phyloP scores from a whole-genome alignment of 2,113 vertebrate species.

The Poeciliopsis retropinna region DNA sequence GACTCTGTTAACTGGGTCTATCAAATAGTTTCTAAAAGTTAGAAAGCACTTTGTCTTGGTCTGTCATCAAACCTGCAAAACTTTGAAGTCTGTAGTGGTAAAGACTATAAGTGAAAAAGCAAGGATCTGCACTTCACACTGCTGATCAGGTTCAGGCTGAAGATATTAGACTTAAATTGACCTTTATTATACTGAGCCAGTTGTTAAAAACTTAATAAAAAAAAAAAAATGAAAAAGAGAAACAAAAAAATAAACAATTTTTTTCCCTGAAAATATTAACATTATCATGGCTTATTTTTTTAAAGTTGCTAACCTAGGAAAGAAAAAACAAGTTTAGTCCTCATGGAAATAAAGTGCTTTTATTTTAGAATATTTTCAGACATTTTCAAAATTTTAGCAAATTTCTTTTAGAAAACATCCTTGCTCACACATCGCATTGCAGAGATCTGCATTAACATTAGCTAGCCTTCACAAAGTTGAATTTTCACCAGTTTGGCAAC shows the following conservation, averaged over 20 bases:
- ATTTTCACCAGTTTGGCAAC: constrained; percentile 67
- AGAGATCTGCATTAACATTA: constrained; percentile 52
- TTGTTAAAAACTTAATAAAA: neutral
- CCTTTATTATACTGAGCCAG: neutral
- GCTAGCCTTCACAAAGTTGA: constrained; percentile 43
- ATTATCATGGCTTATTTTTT: neutral
- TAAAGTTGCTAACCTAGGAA: neutral
- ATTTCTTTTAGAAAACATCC: constrained; percentile 31
- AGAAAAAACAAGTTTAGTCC: neutral
- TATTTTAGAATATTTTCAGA: constrained; percentile 74
- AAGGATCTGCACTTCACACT: too few relatives aligned
- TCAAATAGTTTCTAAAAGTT: too few relatives aligned
- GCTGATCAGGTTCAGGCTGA: too few relatives aligned
- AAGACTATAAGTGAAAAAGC: neutral
- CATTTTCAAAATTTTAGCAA: constrained; percentile 33
- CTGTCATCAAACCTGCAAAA: neutral
- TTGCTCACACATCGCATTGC: constrained; percentile 45
- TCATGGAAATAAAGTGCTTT: constrained; percentile 84
- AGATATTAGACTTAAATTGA: neutral
- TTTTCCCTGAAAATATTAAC: too few relatives aligned
- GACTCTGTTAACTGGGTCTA: too few relatives aligned
- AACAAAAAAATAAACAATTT: too few relatives aligned
- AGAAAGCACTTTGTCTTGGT: neutral
- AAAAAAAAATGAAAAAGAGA: neutral
- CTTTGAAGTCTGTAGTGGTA: neutral